Percentiles rank a stretch among this genome's conserved stretches.
phyloP scores from a whole-genome alignment of 92 coral and sea anemone species.

The Epizoanthus ramosus region DNA sequence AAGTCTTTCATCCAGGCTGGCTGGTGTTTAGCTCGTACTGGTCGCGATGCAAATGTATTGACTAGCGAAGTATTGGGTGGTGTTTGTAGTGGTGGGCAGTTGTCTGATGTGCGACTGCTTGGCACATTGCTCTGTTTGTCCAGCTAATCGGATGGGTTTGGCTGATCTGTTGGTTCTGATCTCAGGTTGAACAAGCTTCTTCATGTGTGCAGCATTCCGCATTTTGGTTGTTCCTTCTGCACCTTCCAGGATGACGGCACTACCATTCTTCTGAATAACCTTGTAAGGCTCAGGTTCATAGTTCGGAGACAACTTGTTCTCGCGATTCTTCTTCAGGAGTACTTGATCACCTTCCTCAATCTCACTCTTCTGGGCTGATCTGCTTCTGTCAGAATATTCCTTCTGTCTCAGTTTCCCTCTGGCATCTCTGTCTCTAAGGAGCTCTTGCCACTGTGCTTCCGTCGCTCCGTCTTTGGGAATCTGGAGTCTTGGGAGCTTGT shows the following conservation, averaged over 20 bases:
- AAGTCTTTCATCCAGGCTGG: conserved; percentile 44
- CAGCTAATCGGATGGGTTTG: neutral
- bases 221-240: conserved; percentile 33
- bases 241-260: conserved; percentile 14
- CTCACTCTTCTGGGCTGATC: too few relatives aligned
- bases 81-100: neutral
- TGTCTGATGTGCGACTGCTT: neutral
- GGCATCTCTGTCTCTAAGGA: too few relatives aligned
- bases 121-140: neutral
- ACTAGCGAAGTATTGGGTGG: neutral
- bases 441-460: too few relatives aligned
- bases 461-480: too few relatives aligned
- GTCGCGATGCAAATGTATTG: conserved; percentile 35
- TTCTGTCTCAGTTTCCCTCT: too few relatives aligned
- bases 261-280: neutral
- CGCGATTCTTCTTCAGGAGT: too few relatives aligned
- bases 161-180: neutral
- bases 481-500: conserved; percentile 29
- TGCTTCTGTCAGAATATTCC: too few relatives aligned
- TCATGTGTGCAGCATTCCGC: conserved; percentile 45
- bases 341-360: too few relatives aligned
- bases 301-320: too few relatives aligned
- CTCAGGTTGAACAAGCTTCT: neutral
- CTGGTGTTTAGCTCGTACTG: conserved; percentile 17
- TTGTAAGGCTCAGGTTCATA: too few relatives aligned